Evolutionary conservation across 2,888 invertebrate genomes (phyloP), one percentile per base, ranked within the genome.

Genomic region (Heliconius charithonia): DNA sequence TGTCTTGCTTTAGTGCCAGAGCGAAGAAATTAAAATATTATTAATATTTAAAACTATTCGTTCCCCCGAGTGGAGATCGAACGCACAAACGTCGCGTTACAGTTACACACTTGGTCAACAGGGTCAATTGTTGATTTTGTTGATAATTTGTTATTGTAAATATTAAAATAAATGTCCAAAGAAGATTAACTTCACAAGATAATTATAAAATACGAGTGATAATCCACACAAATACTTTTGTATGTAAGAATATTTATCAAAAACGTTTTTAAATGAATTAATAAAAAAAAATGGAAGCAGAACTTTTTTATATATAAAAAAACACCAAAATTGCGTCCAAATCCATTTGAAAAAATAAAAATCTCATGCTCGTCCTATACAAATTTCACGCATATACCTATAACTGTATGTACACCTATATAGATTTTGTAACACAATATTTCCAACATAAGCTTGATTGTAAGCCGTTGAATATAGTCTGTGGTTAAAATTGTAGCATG

Each of bases 401-500:
- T 13, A 32, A 1, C 32, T 32, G 13, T 37, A 37, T 37, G 9
- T 9, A 9, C 9, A 32, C 9, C 2, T 4, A 4, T 45, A 51
- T 32, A 59, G 16, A 37, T 32, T 51, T 37, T 59, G 59, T 72
- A 59, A 72, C 32, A 65, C 25, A 51, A 75, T 75, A 51, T 51
- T 32, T 32, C 37, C 16, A 59, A 59, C 72, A 37, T 59, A 59
- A 72, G 32, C 59, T 37, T 72, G 72, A 59, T 72, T 72, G 59
- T 37, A 41, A 63, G 73, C 59, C 25, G 59, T 32, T 72, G 32
- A 25, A 59, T 73, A 27, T 77, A 73, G 37, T 59, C 72, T 73
- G 76, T 76, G 67, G 73, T 78, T 73, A 76, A 67, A 77, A 62
- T 75, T 80, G 51, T 51, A 73, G 80, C 79, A 92, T 94, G 93